A percentile compares a stretch with the other conserved stretches of the same genome.
Conservation (phyloP, 2,797 vertebrate species). For the Carduelis carduelis region DNA sequence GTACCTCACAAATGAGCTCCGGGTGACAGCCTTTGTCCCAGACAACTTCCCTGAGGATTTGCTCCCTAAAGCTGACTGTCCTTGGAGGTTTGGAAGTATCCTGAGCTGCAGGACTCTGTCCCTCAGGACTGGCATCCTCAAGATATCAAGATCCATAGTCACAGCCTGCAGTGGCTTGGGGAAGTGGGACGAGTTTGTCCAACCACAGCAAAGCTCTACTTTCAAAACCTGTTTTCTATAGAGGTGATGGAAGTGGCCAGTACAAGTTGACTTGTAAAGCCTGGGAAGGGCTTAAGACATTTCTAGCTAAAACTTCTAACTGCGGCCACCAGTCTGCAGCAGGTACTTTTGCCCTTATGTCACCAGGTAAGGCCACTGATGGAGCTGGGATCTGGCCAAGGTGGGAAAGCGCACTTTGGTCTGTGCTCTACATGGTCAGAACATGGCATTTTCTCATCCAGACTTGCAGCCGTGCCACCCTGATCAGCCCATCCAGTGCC, state of each 20-base stretch:
- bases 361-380: background rate
- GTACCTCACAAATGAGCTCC: background rate
- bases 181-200: background rate
- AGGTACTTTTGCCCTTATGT: background rate
- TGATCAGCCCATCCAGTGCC: background rate
- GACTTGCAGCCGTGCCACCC: background rate
- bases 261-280: background rate
- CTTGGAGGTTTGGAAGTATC: background rate
- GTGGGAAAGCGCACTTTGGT: background rate
- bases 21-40: background rate
- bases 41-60: background rate
- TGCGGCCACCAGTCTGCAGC: background rate
- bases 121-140: background rate
- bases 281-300: background rate
- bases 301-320: background rate
- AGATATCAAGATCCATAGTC: background rate
- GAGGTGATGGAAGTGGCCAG: background rate
- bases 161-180: background rate
- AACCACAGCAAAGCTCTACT: background rate
- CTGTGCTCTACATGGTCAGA: background rate
- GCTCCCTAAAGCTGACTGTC: background rate
- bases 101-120: background rate
- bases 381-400: background rate
- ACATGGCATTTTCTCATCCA: rapidly evolving
- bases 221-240: background rate